Evolutionary conservation across 2,888 invertebrate species (phyloP), one percentile per base, ranked within the genome.

Genomic region (Scelioninae gen. 1): DNA sequence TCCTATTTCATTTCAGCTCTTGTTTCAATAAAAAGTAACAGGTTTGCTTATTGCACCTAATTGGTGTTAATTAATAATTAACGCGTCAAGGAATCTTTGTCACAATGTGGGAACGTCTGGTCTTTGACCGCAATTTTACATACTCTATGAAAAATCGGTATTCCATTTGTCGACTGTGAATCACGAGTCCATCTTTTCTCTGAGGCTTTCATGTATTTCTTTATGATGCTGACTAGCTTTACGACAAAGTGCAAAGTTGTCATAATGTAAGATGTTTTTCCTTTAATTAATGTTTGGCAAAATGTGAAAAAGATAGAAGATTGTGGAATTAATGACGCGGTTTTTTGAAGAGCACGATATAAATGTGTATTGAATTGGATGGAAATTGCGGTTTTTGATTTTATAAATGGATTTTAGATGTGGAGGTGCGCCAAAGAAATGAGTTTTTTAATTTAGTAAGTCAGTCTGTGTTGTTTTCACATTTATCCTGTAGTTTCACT

Each of bases 31-130:
- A 31, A 38, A 71, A 65, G 43, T 47, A 16, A 40, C 53, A 16
- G 60, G 72, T 79, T 68, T 79, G 53, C 71, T 8, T 66, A 58
- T 56, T 60, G 34, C 16, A 32, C 58, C 79, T 85, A 87, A 87
- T 85, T 86, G 83, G 83, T 79, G 81, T 72, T 84, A 84, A 86
- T 87, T 86, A 87, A 84, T 85, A 86, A 86, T 86, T 82, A 85
- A 83, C 74, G 74, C 32, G 47, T 55, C 68, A 82, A 85, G 43
- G 47, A 51, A 49, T 51, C 58, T 11, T 69, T 47, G 49, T 34
- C 10, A 71, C 58, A 58, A 60, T 40, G 47, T 23, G 49, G 9
- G 34, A 69, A 45, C 11, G 34, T 10, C 51, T 69, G 23, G 32
- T 23, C 45, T 69, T 69, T 47, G 56, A 31, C n/a, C 9, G 10